phyloP scores from a whole-genome alignment of 1,140 invertebrate genomes.

The Temnothorax nylanderi region DNA sequence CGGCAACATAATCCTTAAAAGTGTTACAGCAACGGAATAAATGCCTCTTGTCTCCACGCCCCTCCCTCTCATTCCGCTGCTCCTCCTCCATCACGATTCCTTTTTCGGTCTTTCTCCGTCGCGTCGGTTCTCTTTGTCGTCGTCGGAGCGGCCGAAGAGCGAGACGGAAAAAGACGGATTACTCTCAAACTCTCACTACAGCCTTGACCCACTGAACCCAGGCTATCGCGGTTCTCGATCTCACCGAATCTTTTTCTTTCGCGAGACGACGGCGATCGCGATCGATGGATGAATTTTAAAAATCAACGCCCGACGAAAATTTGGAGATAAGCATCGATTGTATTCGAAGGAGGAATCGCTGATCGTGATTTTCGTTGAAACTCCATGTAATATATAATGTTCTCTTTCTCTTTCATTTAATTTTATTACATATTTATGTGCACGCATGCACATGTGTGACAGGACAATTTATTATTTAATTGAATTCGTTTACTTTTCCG shows the following conservation, averaged over 20 bases:
- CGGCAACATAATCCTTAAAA: constrained; percentile 73
- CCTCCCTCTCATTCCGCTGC: neutral
- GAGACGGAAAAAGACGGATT: constrained; percentile 58
- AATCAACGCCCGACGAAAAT: neutral
- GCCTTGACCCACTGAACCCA: constrained; percentile 76
- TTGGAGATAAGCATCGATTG: neutral
- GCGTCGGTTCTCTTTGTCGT: constrained; percentile 48
- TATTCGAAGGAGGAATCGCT: neutral
- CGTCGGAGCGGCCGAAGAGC: constrained; percentile 7
- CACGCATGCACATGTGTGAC: no score
- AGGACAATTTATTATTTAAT: neutral
- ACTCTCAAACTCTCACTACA: constrained; percentile 73
- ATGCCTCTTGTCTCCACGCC: constrained; percentile 36
- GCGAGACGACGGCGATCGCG: neutral
- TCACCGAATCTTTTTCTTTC: constrained; percentile 52
- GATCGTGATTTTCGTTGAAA: neutral
- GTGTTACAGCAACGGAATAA: constrained; percentile 71
- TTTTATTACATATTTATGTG: neutral
- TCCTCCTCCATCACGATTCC: neutral
- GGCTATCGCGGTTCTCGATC: constrained; percentile 55
- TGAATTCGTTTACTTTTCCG: neutral
- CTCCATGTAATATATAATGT: neutral
- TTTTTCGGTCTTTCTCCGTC: constrained; percentile 54
- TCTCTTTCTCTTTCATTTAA: neutral
- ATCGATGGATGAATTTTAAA: neutral